Evolutionary conservation across 2,888 invertebrate species (phyloP), one percentile per base, ranked within the genome.

Genomic region (Charanyca ferruginea): DNA sequence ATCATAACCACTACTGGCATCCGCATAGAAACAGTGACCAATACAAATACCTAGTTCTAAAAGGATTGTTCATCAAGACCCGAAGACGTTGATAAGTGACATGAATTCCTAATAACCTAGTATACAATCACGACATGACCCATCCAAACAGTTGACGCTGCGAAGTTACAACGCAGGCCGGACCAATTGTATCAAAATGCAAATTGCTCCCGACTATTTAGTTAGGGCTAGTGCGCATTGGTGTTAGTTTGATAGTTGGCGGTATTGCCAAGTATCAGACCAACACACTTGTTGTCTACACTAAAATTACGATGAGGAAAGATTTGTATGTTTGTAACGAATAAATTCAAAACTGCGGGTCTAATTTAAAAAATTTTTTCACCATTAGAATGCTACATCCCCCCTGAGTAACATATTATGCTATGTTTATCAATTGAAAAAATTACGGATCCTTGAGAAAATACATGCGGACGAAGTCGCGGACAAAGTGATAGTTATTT

Each of bases 171-270:
- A 60, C 67, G 78, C 59, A 67, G 54, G 62, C 67, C 57, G 70
- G 66, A 80, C 66, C 83, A 83, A 83, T 81, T 83, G 80, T 83
- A 77, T 75, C 81, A 69, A 76, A 81, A 83, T 83, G 83, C 83
- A 83, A 83, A 83, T 83, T 83, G 81, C 63, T 79, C 67, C 58
- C 73, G 77, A 80, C 80, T 80, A 79, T 80, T 74, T 77, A 68
- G 79, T 79, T 79, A 74, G 67, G 76, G 66, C 73, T 65, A 51
- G 75, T 55, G 44, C 68, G 65, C 59, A 58, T 7, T 68, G 73
- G 74, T 47, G 54, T 8, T 11, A n/a, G 16, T 52, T 13, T 28
- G 55, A 32, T 3, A 52, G 44, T 48, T 68, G 58, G 54, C 51
- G 16, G 22, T 41, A 52, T 8, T 69, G 47, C 51, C 55, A 55